Percentiles rank a stretch among this genome's conserved stretches.
phyloP scores from a whole-genome alignment of 1,140 invertebrate genomes.

The Philopotamus ludificatus region DNA sequence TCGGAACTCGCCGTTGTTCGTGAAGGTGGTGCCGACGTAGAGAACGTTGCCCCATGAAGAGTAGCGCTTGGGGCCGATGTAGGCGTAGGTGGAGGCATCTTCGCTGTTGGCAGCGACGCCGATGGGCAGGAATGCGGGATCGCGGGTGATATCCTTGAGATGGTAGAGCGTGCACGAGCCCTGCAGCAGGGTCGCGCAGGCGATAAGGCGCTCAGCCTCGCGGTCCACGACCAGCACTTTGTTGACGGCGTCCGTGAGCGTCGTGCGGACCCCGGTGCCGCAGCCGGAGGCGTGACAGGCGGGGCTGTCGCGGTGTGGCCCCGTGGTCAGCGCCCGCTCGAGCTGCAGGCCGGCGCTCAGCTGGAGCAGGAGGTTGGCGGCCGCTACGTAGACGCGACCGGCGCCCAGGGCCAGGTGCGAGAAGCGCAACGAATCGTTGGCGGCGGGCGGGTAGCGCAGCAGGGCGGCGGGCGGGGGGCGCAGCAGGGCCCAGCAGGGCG shows the following conservation, averaged over 20 bases:
- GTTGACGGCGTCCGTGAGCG: slow-evolving; percentile 81
- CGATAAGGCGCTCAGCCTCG: slow-evolving; percentile 75
- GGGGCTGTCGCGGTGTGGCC: slow-evolving; percentile 80
- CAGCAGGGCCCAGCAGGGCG: not conserved
- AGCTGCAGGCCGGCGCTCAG: slow-evolving; percentile 72
- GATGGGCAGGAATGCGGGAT: slow-evolving; percentile 71
- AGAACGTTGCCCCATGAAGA: slow-evolving; percentile 79
- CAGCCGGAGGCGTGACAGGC: slow-evolving; percentile 86
- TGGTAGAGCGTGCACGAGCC: slow-evolving; percentile 86
- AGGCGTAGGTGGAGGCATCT: slow-evolving; percentile 87
- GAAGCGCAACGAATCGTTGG: slow-evolving; percentile 9
- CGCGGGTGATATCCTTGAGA: slow-evolving; percentile 75
- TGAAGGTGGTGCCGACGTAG: slow-evolving; percentile 94
- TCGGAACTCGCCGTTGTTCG: slow-evolving; percentile 87
- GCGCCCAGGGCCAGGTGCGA: slow-evolving; percentile 57
- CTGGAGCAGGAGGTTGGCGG: slow-evolving; percentile 81
- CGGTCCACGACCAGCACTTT: slow-evolving; percentile 89
- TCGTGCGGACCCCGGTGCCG: slow-evolving; percentile 62
- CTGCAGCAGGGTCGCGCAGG: slow-evolving; percentile 84
- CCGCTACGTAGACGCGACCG: slow-evolving; percentile 72
- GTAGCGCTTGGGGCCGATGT: slow-evolving; percentile 89
- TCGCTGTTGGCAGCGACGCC: slow-evolving; percentile 91
- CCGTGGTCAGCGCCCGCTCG: slow-evolving; percentile 66
- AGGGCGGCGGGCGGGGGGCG: not conserved
- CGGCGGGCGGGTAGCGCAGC: not conserved